Evolutionary conservation across 2,888 invertebrate species (phyloP), one percentile per base, ranked within the genome.

Genomic region (Ariolimax columbianus): DNA sequence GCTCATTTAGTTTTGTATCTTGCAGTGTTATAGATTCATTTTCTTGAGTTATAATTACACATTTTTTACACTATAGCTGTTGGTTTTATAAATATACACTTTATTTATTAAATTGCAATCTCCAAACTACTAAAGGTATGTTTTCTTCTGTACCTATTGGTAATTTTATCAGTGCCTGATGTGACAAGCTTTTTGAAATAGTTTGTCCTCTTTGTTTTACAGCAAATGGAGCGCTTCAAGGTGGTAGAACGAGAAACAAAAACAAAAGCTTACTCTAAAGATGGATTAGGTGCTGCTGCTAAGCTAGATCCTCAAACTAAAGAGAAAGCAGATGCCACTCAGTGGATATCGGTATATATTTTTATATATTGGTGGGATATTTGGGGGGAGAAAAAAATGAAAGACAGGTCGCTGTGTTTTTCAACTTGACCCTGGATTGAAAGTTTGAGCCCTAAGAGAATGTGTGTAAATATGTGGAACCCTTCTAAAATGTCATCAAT

Each of bases 181-280:
- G n/a, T 63, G 4, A n/a, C n/a, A 63, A 63, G n/a, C 6, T 47
- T 6, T 47, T 47, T 55, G n/a, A 66, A 14, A 33, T 66, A 33
- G 30, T 66, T 11, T 33, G 7, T 55, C n/a, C 1, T 7, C n/a
- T 63, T 63, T 63, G 11, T 30, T 33, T 80, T 95, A 73, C 95
- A 98, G 98, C 98, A 99, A 98, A 99, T 99, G 99, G 99, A 99
- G 95, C 97, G 99, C 95, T 99, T 99, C 95, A 99, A 99, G 95
- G 98, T 99, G 89, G 99, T 99, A 68, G 99, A 99, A 95, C 96
- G 99, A 93, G 99, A 99, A 95, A 99, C 99, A 92, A 99, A 99
- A 96, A 99, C 99, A 91, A 99, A 99, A 95, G 99, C 99, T 89
- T 99, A 99, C 95, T 99, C 99, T 90, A 99, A 99, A 95, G 99